Evolutionary conservation across 2,797 vertebrate genomes (phyloP), one percentile per base, ranked within the genome.

Genomic region (Sphaeramia orbicularis): DNA sequence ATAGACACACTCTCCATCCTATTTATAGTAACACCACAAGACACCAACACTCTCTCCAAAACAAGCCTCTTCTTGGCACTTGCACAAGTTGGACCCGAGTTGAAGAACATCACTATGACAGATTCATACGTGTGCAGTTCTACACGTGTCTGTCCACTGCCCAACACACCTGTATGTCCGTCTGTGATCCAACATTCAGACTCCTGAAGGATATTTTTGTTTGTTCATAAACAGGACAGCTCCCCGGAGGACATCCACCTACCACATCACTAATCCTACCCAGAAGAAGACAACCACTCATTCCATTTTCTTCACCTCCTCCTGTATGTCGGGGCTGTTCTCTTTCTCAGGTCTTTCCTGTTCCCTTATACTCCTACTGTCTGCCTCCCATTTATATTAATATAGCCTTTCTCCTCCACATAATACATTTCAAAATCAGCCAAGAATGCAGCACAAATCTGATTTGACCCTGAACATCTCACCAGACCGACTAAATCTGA

Each of bases 1-100:
- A 80, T 74, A 83, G 48, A 78, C 65, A 74, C 67, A 80, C 72
- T 54, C 69, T 83, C 75, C 42, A 10, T 74, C 21, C 84, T 91
- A 91, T 91, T 91, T 81, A 76, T 90, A 92, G 87, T 12, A 70
- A 80, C 80, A 47, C 53, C 10, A 70, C 78, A 81, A 81, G 77
- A 81, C 42, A 80, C 55, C 56, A 50, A 76, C 63, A 54, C 72
- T 36, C 77, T 27, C 43, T 58, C 57, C 47, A 80, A 42, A 75
- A 64, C 60, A 76, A 84, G 66, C 64, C 57, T 57, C 53, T 70
- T 74, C 60, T 83, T 80, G 71, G 50, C n/a, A 38, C 60, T 56
- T 51, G 61, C 63, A 45, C 58, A 50, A 68, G 45, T 58, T 72
- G 30, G 8, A 61, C 44, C n/a, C 24, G 18, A 7, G 3, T 32